A percentile compares a stretch with the other conserved stretches of the same genome.
Evolutionary conservation across 2,888 invertebrate species (phyloP).

Genomic region (Malthinus seriepunctatus): DNA sequence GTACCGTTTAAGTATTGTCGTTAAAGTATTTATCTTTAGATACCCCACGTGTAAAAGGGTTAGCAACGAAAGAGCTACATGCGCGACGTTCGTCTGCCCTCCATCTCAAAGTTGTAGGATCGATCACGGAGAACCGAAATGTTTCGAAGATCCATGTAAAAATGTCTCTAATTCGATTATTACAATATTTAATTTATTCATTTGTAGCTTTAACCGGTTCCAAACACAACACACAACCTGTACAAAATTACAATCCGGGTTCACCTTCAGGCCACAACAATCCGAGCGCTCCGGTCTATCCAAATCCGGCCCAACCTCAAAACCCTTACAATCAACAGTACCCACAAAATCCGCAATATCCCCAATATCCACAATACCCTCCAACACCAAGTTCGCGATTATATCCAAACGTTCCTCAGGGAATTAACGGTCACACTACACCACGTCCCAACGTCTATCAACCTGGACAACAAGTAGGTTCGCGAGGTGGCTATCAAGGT

Average conservation of each 20-base stretch:
- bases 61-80: slow-evolving; percentile 40
- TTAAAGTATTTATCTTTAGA: slow-evolving; percentile 32
- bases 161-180: background rate
- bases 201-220: slow-evolving; percentile 11
- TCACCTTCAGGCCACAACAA: slow-evolving; percentile 7
- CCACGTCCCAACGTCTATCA: slow-evolving; percentile 41
- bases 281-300: slow-evolving; percentile 13
- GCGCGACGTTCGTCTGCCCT: slow-evolving; percentile 51
- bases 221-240: slow-evolving; percentile 12
- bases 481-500: slow-evolving; percentile 46
- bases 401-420: slow-evolving; percentile 42
- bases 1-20: no score
- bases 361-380: slow-evolving; percentile 14
- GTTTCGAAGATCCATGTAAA: slow-evolving; percentile 45
- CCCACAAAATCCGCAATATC: slow-evolving; percentile 19
- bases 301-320: slow-evolving; percentile 6
- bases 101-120: slow-evolving; percentile 51
- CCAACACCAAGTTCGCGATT: slow-evolving; percentile 29
- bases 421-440: slow-evolving; percentile 44
- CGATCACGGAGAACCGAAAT: slow-evolving; percentile 51
- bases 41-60: slow-evolving; percentile 52
- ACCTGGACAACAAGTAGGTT: slow-evolving; percentile 27
- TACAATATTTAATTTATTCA: background rate
- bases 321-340: slow-evolving; percentile 10
- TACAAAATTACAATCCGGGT: slow-evolving; percentile 18